phyloP scores from a whole-genome alignment of 2,888 invertebrate genomes.

The Synergus gifuensis region DNA sequence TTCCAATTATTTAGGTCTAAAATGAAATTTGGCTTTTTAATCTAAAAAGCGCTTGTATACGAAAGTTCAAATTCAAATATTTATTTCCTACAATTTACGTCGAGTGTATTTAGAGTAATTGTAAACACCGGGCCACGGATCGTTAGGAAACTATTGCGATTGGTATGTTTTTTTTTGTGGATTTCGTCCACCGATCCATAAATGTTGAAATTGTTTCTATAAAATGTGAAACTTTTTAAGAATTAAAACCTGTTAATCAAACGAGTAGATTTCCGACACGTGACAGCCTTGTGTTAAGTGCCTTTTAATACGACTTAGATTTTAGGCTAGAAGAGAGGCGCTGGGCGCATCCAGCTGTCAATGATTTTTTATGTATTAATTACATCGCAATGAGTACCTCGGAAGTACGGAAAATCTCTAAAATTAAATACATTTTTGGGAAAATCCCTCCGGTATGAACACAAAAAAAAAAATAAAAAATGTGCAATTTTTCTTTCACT shows the following conservation, averaged over 20 bases:
- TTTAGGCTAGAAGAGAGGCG: slow-evolving; percentile 74
- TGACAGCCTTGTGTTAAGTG: slow-evolving; percentile 78
- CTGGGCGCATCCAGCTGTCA: slow-evolving; percentile 75
- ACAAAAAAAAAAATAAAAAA: slow-evolving; percentile 25
- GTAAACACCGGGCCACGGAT: slow-evolving; percentile 15
- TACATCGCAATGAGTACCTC: slow-evolving; percentile 56
- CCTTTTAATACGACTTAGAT: slow-evolving; percentile 77
- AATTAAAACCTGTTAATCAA: slow-evolving; percentile 15
- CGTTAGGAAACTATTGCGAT: neutral
- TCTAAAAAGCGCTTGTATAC: neutral
- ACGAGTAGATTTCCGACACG: slow-evolving; percentile 65
- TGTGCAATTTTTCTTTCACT: slow-evolving; percentile 33
- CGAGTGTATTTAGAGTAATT: slow-evolving; percentile 26
- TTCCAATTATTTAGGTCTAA: neutral
- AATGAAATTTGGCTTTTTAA: neutral
- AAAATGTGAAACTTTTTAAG: neutral
- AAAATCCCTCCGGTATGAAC: slow-evolving; percentile 16
- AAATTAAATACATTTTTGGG: slow-evolving; percentile 20
- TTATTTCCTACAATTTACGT: slow-evolving; percentile 14
- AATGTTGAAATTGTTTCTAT: neutral
- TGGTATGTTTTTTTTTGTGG: slow-evolving; percentile 22
- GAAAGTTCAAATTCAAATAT: neutral
- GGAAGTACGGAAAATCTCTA: slow-evolving; percentile 50
- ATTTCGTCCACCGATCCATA: slow-evolving; percentile 18
- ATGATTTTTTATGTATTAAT: slow-evolving; percentile 72